A percentile compares a stretch with the other conserved stretches of the same genome.
Evolutionary conservation across 2,888 invertebrate species (phyloP).

Genomic region (Drosophila paramelanica): DNA sequence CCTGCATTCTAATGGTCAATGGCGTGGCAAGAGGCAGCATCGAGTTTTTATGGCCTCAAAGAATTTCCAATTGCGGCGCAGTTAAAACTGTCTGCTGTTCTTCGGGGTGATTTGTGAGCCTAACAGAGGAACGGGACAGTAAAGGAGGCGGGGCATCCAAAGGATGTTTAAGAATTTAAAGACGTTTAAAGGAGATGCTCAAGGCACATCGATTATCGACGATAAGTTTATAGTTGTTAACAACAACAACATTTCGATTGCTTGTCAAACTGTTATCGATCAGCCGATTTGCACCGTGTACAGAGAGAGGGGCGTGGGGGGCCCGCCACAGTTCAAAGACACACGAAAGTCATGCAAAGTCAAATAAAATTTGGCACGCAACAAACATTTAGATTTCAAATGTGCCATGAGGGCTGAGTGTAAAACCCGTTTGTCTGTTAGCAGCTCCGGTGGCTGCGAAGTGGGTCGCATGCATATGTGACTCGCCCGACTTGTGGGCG

Average conservation of each 20-base stretch:
- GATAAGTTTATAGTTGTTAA: neutral
- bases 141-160: neutral
- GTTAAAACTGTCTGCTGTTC: conserved; percentile 63
- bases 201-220: conserved; percentile 5
- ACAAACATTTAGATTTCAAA: conserved; percentile 58
- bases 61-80: conserved; percentile 66
- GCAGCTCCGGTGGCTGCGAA: neutral
- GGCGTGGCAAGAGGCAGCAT: conserved; percentile 27
- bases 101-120: conserved; percentile 50
- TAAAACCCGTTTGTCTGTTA: conserved; percentile 13
- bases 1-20: conserved; percentile 54
- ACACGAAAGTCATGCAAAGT: conserved; percentile 70
- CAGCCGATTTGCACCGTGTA: neutral
- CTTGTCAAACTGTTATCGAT: conserved; percentile 7
- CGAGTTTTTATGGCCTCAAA: conserved; percentile 57
- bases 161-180: conserved; percentile 16
- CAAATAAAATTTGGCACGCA: conserved; percentile 67
- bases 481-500: conserved; percentile 20
- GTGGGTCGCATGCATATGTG: conserved; percentile 23
- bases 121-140: neutral
- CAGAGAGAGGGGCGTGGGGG: no score
- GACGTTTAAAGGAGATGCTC: conserved; percentile 1
- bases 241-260: conserved; percentile 8
- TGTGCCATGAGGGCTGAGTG: conserved; percentile 24
- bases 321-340: conserved; percentile 54